A percentile compares a stretch with the other conserved stretches of the same genome.
These are phyloP conservation scores for Vidua chalybeata DNA, from an alignment of 2,113 vertebrate species.

Conservation along the genomic window DNA sequence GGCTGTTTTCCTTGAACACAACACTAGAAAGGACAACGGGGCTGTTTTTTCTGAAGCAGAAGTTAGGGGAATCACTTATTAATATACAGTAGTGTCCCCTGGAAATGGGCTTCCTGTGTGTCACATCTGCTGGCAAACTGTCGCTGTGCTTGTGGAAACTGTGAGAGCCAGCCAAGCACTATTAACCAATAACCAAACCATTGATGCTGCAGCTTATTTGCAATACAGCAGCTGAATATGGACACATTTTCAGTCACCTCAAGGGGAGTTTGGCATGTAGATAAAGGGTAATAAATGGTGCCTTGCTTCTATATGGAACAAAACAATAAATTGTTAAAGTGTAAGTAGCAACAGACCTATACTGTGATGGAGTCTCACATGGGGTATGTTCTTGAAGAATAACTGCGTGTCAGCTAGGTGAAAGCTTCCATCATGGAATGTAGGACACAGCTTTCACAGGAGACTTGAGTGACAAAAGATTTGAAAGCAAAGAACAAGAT, in stretches of 20 bases:
- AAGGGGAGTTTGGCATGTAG: not conserved
- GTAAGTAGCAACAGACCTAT: not conserved
- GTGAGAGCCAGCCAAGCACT: not conserved
- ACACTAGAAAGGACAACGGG: rapidly evolving
- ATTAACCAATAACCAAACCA: not conserved
- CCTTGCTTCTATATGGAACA: not conserved
- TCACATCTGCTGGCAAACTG: not conserved
- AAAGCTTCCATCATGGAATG: not conserved
- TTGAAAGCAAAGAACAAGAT: not conserved
- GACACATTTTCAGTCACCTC: not conserved
- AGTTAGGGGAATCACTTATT: not conserved
- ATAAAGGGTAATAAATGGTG: not conserved
- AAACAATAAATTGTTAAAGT: not conserved
- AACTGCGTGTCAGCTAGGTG: not conserved
- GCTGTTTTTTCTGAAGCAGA: not conserved
- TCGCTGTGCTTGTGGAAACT: not conserved
- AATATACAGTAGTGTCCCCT: not conserved
- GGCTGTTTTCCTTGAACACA: not conserved
- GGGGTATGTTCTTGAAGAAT: not conserved
- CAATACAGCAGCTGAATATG: not conserved
- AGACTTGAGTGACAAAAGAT: not conserved
- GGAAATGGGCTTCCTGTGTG: not conserved
- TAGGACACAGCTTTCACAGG: not conserved
- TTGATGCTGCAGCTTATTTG: not conserved
- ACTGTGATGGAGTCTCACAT: not conserved